Conservation (phyloP, 2,888 invertebrate species). For the Phortica okadai region DNA sequence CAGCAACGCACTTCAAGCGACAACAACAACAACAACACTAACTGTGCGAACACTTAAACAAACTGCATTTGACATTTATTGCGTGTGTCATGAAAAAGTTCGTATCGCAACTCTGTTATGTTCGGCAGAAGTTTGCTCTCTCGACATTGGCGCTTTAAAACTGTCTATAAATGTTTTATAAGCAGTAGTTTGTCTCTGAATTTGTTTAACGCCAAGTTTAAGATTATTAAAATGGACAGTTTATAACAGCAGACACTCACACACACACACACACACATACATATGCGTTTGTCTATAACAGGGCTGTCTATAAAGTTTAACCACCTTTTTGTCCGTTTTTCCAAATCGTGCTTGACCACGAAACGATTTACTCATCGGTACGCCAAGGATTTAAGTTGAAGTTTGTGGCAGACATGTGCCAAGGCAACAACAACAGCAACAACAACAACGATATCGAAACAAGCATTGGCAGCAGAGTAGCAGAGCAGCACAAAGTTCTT, state of each 20-base stretch:
- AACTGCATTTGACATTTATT: slow-evolving; percentile 25
- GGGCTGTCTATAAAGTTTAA: slow-evolving; percentile 3
- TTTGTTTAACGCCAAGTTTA: slow-evolving; percentile 1
- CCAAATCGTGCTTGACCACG: slow-evolving; percentile 38
- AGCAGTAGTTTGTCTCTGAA: neutral
- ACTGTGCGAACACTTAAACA: neutral
- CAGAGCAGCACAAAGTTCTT: neutral
- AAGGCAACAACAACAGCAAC: slow-evolving; percentile 28
- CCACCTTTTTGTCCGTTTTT: neutral
- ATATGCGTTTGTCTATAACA: neutral
- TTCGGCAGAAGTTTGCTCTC: neutral
- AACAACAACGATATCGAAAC: neutral
- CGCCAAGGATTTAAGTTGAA: slow-evolving; percentile 37
- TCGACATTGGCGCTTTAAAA: neutral
- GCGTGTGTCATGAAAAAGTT: neutral
- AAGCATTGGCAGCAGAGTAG: slow-evolving; percentile 48
- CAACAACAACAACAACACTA: neutral
- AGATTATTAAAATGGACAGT: slow-evolving; percentile 22
- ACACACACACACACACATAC: slow-evolving; percentile 1
- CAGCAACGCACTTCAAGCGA: neutral
- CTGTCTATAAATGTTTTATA: neutral
- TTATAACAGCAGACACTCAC: neutral
- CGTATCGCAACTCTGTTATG: neutral
- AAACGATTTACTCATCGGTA: slow-evolving; percentile 41
- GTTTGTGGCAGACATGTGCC: slow-evolving; percentile 13